Evolutionary conservation across 2,797 vertebrate species (phyloP), one percentile per base, ranked within the genome.

Genomic region (Morus bassanus): DNA sequence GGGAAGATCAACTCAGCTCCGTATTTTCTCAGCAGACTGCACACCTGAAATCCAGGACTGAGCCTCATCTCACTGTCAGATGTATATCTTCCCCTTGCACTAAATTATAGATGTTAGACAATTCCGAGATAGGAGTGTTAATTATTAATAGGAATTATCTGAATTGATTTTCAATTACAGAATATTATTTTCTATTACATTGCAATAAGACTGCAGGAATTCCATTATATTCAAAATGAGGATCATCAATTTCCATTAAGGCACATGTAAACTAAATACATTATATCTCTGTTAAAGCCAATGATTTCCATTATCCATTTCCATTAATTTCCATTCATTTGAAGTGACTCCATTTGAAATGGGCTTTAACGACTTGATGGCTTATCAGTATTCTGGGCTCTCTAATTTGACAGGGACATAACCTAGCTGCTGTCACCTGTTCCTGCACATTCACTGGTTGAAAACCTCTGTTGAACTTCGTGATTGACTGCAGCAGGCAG

Each of bases 111-210:
- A 96, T 95, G 86, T 64, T 35, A 86, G 89, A 91, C 31, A 48
- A 81, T 85, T 97, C 96, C 7, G 28, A 92, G 95, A 90, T 51
- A 96, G 93, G 73, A 85, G 91, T 88, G 97, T 98, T 98, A 97
- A 98, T 98, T 98, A 98, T 97, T 98, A 94, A 98, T 95, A 95
- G 95, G 76, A 96, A 97, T 98, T 96, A 98, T 97, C 97, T 96
- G 94, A 95, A 97, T 96, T 97, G 97, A 98, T 98, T 98, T 77
- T 77, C 97, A 97, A 93, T 98, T 95, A 97, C 69, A 92, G 93
- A 97, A 79, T 97, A 97, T 97, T 86, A 95, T 97, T 97, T 98
- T 97, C 96, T 97, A 91, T 97, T 96, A 90, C 75, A 65, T 10
- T 91, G 93, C 96, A 97, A 64, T 88, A 96, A 96, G 96, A 64